phyloP scores from a whole-genome alignment of 2,797 vertebrate genomes.

The Poecilia picta region DNA sequence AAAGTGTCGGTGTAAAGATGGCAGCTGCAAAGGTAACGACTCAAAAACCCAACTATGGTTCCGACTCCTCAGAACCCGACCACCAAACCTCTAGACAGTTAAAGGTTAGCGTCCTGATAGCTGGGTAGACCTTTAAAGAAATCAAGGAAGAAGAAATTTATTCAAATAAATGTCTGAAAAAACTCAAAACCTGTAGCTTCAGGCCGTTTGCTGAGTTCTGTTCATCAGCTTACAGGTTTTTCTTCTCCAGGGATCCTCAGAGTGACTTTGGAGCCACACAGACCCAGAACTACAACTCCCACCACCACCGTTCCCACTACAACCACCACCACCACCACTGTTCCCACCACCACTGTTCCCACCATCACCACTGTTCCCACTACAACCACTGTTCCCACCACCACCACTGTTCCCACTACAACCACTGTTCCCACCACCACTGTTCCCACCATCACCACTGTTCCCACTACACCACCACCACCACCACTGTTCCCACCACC shows the following conservation, averaged over 20 bases:
- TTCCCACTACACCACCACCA: not conserved
- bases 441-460: not conserved
- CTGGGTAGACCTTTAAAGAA: not conserved
- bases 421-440: not conserved
- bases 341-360: not conserved
- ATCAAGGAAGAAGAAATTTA: not conserved
- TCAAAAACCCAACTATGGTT: not conserved
- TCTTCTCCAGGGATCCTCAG: conserved; percentile 34
- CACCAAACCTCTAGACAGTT: no score
- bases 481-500: no score
- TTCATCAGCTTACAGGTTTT: not conserved
- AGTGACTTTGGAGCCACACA: conserved; percentile 38
- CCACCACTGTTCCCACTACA: not conserved
- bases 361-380: no score
- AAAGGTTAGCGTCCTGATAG: no score
- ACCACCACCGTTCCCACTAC: not conserved
- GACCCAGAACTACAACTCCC: conserved; percentile 36
- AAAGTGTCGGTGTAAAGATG: conserved; percentile 86
- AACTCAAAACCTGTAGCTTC: not conserved
- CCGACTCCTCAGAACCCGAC: not conserved
- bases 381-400: no score
- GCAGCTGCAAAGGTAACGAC: conserved; percentile 83
- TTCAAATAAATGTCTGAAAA: not conserved
- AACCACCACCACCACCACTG: not conserved
- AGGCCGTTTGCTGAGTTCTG: no score